phyloP scores from a whole-genome alignment of 2,797 vertebrate species.

The Microtus californicus region DNA sequence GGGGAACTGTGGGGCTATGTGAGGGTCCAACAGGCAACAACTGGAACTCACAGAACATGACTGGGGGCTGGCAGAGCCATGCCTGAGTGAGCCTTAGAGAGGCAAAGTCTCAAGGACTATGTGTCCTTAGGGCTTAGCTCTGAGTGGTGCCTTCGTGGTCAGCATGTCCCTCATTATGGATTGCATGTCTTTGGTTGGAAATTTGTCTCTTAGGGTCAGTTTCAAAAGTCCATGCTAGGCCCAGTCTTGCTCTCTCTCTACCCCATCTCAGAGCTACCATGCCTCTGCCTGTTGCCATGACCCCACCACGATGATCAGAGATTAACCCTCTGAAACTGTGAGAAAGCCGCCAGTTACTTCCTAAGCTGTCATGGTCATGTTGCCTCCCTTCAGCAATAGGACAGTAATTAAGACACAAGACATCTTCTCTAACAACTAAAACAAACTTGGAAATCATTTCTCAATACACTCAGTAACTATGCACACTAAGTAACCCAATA shows the following conservation, averaged over 20 bases:
- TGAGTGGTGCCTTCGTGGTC: not conserved
- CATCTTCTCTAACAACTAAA: not conserved
- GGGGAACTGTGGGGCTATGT: not conserved
- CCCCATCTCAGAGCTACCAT: not conserved
- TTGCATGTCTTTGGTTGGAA: not conserved
- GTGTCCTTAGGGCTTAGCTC: not conserved
- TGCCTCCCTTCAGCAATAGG: not conserved
- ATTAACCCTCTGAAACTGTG: not conserved
- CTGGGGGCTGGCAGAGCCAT: not conserved
- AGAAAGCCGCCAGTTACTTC: not conserved
- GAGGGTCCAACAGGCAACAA: not conserved
- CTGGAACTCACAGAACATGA: not conserved
- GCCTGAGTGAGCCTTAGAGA: not conserved
- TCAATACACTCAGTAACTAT: not conserved
- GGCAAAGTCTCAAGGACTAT: not conserved
- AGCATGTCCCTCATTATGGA: not conserved
- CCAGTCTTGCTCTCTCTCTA: not conserved
- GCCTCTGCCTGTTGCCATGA: not conserved
- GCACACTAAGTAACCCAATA: too few relatives aligned
- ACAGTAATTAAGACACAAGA: not conserved
- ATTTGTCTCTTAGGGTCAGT: not conserved
- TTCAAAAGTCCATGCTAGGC: not conserved
- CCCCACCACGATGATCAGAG: not conserved
- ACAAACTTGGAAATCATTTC: not conserved
- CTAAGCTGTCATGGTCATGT: not conserved